phyloP scores from a whole-genome alignment of 2,888 invertebrate species.

The Synanthedon tipuliformis region DNA sequence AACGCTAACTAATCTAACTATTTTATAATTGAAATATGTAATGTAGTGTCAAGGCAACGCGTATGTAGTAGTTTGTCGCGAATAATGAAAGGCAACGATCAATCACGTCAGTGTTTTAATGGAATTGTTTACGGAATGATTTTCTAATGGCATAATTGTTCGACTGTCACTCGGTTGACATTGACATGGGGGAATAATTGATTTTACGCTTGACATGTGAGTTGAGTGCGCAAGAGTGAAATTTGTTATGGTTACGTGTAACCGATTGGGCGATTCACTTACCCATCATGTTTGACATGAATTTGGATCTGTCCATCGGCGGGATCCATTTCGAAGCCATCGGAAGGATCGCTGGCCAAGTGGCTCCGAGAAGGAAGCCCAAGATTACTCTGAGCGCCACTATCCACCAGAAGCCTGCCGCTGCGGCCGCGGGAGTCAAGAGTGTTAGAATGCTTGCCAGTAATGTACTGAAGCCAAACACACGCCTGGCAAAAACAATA shows the following conservation, averaged over 20 bases:
- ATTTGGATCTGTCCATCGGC: conserved; percentile 91
- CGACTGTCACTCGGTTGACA: not conserved
- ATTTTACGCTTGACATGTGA: too few species aligned
- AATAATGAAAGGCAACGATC: not conserved
- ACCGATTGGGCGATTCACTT: conserved; percentile 22
- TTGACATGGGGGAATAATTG: not conserved
- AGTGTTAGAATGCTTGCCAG: conserved; percentile 84
- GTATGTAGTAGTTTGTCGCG: conserved; percentile 16
- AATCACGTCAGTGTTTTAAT: conserved; percentile 1
- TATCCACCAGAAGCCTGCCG: conserved; percentile 75
- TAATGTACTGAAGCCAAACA: conserved; percentile 90
- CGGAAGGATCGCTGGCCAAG: conserved; percentile 94
- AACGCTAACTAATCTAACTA: conserved; percentile 4
- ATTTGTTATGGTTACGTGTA: not conserved
- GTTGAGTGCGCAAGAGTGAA: too few species aligned
- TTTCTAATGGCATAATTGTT: conserved; percentile 5
- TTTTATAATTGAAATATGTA: conserved; percentile 13
- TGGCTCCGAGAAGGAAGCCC: conserved; percentile 85
- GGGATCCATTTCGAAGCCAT: conserved; percentile 96
- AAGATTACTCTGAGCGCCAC: conserved; percentile 79
- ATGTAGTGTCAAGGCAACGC: conserved; percentile 26
- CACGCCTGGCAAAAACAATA: conserved; percentile 52
- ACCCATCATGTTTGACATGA: conserved; percentile 94
- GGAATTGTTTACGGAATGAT: conserved; percentile 4
- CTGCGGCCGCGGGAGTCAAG: conserved; percentile 82